A percentile compares a stretch with the other conserved stretches of the same genome.
These are phyloP conservation scores for Eustalomyia histrio DNA, from an alignment of 2,888 invertebrate genomes.

Conservation along the genomic window DNA sequence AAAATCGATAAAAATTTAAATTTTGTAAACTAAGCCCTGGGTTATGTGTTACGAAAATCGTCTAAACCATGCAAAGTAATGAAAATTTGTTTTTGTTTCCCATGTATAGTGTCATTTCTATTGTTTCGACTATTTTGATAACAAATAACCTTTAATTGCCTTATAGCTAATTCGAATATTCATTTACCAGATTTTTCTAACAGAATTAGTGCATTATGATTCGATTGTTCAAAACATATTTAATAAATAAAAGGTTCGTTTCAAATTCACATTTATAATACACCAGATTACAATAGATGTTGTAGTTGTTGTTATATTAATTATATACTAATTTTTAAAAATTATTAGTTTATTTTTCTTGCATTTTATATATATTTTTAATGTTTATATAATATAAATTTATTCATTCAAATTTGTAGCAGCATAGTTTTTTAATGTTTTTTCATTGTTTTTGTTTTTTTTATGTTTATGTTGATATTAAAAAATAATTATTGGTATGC, in stretches of 20 bases:
- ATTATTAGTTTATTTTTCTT: constrained; percentile 52
- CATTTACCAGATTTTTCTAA: too few relatives aligned
- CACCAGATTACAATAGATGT: constrained; percentile 32
- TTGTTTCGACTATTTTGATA: too few relatives aligned
- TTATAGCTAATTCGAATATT: too few relatives aligned
- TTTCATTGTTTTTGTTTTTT: constrained; percentile 21
- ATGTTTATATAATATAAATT: constrained; percentile 34
- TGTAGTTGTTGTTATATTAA: constrained; percentile 42
- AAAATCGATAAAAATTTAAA: too few relatives aligned
- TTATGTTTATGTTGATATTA: constrained; percentile 47
- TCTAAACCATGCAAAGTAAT: too few relatives aligned
- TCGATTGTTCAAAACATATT: too few relatives aligned
- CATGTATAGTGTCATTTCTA: too few relatives aligned
- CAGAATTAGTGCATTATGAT: too few relatives aligned
- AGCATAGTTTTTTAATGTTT: constrained; percentile 41
- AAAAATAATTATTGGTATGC: constrained; percentile 65
- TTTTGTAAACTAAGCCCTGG: too few relatives aligned
- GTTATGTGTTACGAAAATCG: too few relatives aligned
- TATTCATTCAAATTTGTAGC: constrained; percentile 56
- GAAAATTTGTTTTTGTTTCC: too few relatives aligned
- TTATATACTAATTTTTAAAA: constrained; percentile 55
- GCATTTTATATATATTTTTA: constrained; percentile 28
- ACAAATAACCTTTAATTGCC: too few relatives aligned
- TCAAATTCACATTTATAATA: background rate
- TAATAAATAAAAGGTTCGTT: background rate